phyloP scores from a whole-genome alignment of 2,888 invertebrate species.

The Parnassius apollo region DNA sequence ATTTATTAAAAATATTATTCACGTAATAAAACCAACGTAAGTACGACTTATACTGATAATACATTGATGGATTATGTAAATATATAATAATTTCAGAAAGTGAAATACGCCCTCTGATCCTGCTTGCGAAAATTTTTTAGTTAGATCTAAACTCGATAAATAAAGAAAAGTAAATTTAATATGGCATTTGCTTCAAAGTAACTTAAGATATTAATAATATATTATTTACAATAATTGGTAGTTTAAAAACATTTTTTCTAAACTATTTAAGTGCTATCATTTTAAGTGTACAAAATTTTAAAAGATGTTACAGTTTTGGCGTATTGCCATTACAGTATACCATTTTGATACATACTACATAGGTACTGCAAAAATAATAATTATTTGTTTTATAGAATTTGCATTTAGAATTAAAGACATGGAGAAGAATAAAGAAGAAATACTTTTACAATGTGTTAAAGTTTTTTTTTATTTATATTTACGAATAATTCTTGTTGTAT shows the following conservation, averaged over 20 bases:
- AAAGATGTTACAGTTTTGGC: no score
- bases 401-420: no score
- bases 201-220: conserved; percentile 35
- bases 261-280: not conserved
- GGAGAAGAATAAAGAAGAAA: no score
- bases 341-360: no score
- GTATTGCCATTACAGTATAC: no score
- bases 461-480: no score
- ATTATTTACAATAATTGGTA: conserved; percentile 53
- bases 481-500: no score
- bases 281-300: no score
- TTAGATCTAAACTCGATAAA: conserved; percentile 29
- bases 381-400: no score
- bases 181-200: conserved; percentile 71
- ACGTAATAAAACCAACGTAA: conserved; percentile 7
- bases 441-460: no score
- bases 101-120: conserved; percentile 2
- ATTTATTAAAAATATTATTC: conserved; percentile 24
- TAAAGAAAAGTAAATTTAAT: conserved; percentile 57
- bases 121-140: not conserved
- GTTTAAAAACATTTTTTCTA: not conserved
- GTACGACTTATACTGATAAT: conserved; percentile 7
- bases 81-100: conserved; percentile 8
- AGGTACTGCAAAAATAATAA: no score
- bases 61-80: conserved; percentile 21